Conservation (phyloP, 2,113 vertebrate genomes). For the Psophia crepitans region DNA sequence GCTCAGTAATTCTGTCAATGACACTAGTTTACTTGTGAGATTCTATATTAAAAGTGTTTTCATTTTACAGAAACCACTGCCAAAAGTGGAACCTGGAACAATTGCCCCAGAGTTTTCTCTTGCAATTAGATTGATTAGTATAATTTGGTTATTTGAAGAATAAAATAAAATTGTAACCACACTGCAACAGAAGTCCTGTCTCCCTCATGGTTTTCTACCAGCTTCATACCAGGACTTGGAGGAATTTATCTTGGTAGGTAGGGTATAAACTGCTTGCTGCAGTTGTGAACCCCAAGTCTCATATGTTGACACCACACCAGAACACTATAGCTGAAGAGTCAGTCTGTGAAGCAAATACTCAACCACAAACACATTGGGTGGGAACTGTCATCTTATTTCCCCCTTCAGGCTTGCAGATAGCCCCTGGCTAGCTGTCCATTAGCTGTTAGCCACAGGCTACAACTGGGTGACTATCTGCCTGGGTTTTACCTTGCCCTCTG, state of each 20-base stretch:
- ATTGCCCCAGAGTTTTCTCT: not conserved
- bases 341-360: not conserved
- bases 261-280: not conserved
- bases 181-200: not conserved
- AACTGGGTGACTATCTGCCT: not conserved
- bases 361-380: not conserved
- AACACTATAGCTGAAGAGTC: not conserved
- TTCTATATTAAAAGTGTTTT: not conserved
- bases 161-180: not conserved
- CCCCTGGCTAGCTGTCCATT: not conserved
- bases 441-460: not conserved
- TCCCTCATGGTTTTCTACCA: not conserved
- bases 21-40: not conserved
- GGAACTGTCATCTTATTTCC: not conserved
- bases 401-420: not conserved
- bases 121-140: not conserved
- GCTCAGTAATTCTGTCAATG: not conserved
- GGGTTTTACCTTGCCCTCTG: not conserved
- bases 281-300: not conserved
- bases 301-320: not conserved
- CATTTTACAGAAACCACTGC: not conserved
- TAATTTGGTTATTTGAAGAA: not conserved
- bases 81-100: not conserved
- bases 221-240: not conserved
- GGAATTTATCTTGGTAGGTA: not conserved